These are phyloP conservation scores for Colistium nudipinnis DNA, from an alignment of 2,113 vertebrate genomes.

Conservation along the genomic window DNA sequence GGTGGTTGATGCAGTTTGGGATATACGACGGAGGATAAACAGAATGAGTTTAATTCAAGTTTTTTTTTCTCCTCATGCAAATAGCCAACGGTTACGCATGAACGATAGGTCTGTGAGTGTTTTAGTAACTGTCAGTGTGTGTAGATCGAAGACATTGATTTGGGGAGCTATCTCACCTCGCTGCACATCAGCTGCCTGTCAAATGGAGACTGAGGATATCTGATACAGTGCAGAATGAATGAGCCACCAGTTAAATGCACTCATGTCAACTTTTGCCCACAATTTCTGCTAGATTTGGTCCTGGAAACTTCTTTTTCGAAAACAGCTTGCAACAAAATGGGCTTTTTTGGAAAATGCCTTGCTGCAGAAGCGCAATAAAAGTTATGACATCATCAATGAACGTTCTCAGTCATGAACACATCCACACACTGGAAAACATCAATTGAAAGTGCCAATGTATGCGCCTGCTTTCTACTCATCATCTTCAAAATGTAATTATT, in stretches of 20 bases:
- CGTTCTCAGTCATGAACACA: too few species aligned
- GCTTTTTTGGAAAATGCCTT: too few species aligned
- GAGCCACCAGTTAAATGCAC: constrained; percentile 22
- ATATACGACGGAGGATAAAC: constrained; percentile 10
- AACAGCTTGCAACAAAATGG: background rate
- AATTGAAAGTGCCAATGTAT: background rate
- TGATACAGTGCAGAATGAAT: constrained; percentile 64
- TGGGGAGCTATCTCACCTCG: constrained; percentile 61
- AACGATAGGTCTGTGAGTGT: constrained; percentile 49
- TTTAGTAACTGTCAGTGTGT: constrained; percentile 45
- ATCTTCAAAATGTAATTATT: constrained; percentile 16
- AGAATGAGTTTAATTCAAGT: constrained; percentile 10
- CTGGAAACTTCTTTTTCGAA: background rate
- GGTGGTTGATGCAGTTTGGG: constrained; percentile 26
- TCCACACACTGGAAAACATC: background rate
- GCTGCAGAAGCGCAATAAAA: too few species aligned
- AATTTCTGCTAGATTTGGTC: too few species aligned
- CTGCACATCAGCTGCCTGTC: constrained; percentile 66
- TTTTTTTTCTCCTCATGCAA: constrained; percentile 2
- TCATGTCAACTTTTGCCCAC: background rate
- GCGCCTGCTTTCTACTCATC: constrained; percentile 10
- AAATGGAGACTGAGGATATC: constrained; percentile 65
- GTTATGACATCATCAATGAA: too few species aligned
- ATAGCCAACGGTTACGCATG: constrained; percentile 46
- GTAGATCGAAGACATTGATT: constrained; percentile 76